phyloP scores from a whole-genome alignment of 2,888 invertebrate genomes.

The Leptura quadrifasciata region DNA sequence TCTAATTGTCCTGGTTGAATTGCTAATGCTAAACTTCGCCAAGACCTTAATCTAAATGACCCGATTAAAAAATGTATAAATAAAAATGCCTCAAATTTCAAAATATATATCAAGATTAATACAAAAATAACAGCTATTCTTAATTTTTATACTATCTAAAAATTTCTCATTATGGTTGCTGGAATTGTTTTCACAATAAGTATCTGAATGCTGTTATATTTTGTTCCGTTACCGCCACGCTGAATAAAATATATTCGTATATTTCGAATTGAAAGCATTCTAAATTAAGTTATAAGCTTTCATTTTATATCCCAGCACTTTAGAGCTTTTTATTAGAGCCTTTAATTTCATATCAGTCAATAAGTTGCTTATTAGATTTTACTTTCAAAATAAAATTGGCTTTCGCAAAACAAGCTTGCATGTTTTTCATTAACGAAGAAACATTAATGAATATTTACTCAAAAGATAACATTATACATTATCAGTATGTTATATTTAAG shows the following conservation, averaged over 20 bases:
- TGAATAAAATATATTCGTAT: not conserved
- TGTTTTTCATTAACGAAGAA: not conserved
- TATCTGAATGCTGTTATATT: not conserved
- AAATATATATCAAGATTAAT: no score
- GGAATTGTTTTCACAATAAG: not conserved
- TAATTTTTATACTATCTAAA: no score
- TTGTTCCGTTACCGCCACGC: not conserved
- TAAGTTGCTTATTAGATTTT: constrained; percentile 7
- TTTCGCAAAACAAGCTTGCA: not conserved
- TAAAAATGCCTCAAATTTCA: no score
- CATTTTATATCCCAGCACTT: not conserved
- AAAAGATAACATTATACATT: not conserved
- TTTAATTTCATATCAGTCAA: not conserved
- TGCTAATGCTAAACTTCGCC: no score
- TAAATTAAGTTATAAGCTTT: constrained; percentile 7
- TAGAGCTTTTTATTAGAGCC: not conserved
- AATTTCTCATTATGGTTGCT: no score
- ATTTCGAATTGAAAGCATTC: not conserved
- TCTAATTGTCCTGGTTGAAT: no score
- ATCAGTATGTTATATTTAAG: not conserved
- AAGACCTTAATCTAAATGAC: no score
- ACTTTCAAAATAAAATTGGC: constrained; percentile 7
- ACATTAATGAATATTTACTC: not conserved
- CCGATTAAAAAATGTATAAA: no score
- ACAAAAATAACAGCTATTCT: no score